Percentiles rank a stretch among this genome's conserved stretches.
These are phyloP conservation scores for Cephus runcator DNA, from an alignment of 2,888 invertebrate genomes.

Conservation along the genomic window DNA sequence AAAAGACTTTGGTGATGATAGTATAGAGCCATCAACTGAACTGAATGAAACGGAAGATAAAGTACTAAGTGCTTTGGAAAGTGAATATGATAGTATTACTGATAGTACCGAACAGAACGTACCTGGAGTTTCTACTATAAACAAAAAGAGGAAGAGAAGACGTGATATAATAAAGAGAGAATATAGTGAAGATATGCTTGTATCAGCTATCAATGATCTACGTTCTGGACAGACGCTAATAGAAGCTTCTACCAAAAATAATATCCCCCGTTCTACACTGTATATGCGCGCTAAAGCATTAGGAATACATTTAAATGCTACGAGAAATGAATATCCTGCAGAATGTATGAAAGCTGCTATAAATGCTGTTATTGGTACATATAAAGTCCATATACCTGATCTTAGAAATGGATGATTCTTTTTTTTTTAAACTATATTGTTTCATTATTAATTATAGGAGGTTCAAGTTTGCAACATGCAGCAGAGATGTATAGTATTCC, in stretches of 20 bases:
- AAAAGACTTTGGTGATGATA: constrained; percentile 37
- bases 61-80: constrained; percentile 29
- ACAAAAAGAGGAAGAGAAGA: constrained; percentile 46
- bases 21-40: constrained; percentile 30
- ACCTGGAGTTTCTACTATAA: constrained; percentile 8
- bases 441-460: constrained; percentile 43
- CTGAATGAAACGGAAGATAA: constrained; percentile 35
- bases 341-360: constrained; percentile 64
- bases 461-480: constrained; percentile 64
- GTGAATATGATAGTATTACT: constrained; percentile 27
- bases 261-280: constrained; percentile 64
- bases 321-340: constrained; percentile 61
- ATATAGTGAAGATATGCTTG: constrained; percentile 61
- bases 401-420: neutral
- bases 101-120: constrained; percentile 7
- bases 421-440: constrained; percentile 1
- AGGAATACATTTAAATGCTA: constrained; percentile 59
- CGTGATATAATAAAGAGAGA: constrained; percentile 50
- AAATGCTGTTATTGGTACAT: constrained; percentile 59
- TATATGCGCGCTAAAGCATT: constrained; percentile 63
- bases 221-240: constrained; percentile 58
- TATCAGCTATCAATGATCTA: constrained; percentile 61
- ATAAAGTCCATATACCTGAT: neutral
- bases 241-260: constrained; percentile 59
- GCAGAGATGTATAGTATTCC: constrained; percentile 64